Evolutionary conservation across 2,113 vertebrate genomes (phyloP).

Genomic region (Neolamprologus longior): DNA sequence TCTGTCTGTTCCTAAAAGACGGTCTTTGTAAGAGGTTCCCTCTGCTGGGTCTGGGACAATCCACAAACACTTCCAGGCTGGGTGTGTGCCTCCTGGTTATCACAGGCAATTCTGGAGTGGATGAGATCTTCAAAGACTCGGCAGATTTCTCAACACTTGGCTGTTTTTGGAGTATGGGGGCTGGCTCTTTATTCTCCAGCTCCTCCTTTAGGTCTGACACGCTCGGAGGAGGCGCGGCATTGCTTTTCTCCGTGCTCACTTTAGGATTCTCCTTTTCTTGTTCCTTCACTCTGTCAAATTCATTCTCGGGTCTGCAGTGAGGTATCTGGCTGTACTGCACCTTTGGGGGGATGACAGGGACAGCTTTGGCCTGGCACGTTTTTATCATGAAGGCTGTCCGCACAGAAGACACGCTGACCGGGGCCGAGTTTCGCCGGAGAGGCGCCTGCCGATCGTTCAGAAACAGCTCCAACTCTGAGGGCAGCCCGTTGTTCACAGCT

Average conservation of each 20-base stretch:
- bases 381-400: slow-evolving; percentile 95
- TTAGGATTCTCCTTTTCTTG: slow-evolving; percentile 30
- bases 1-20: slow-evolving; percentile 86
- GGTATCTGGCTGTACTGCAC: slow-evolving; percentile 94
- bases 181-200: slow-evolving; percentile 72
- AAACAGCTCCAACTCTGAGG: slow-evolving; percentile 69
- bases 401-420: slow-evolving; percentile 88
- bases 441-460: slow-evolving; percentile 66
- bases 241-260: slow-evolving; percentile 44
- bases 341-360: slow-evolving; percentile 90
- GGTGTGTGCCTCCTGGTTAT: slow-evolving; percentile 80
- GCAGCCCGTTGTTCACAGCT: slow-evolving; percentile 23
- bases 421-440: slow-evolving; percentile 87
- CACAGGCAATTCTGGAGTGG: slow-evolving; percentile 67
- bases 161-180: slow-evolving; percentile 49
- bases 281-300: slow-evolving; percentile 56
- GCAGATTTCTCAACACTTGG: slow-evolving; percentile 37
- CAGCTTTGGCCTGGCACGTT: slow-evolving; percentile 90
- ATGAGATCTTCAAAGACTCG: slow-evolving; percentile 52
- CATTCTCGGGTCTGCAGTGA: slow-evolving; percentile 75
- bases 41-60: slow-evolving; percentile 83
- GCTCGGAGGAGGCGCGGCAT: slow-evolving; percentile 39
- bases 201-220: slow-evolving; percentile 77
- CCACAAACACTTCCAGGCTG: slow-evolving; percentile 79
- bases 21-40: slow-evolving; percentile 78